These are phyloP conservation scores for Nomada ruficornis DNA, from an alignment of 2,888 invertebrate species.

Conservation along the genomic window DNA sequence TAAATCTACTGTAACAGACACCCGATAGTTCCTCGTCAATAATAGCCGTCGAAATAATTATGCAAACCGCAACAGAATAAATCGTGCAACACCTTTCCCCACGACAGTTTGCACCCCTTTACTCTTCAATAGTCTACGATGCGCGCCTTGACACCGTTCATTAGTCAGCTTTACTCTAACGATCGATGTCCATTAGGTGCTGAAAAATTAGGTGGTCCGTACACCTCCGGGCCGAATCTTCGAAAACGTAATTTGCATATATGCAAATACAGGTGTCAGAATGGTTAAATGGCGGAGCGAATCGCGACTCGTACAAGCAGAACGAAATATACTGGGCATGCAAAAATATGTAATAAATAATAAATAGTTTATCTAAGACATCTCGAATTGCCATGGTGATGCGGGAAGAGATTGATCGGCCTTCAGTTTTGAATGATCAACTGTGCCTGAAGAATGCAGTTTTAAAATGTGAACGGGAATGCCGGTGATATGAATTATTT, in stretches of 20 bases:
- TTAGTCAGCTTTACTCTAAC: slow-evolving; percentile 68
- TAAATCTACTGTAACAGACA: background rate
- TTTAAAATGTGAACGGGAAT: slow-evolving; percentile 25
- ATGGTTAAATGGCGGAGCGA: slow-evolving; percentile 36
- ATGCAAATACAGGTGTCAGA: slow-evolving; percentile 42
- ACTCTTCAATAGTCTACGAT: background rate
- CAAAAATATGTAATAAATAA: slow-evolving; percentile 9
- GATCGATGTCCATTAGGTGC: slow-evolving; percentile 77
- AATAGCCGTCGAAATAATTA: slow-evolving; percentile 12
- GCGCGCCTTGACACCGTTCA: slow-evolving; percentile 30
- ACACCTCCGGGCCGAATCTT: slow-evolving; percentile 32
- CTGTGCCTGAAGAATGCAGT: slow-evolving; percentile 31
- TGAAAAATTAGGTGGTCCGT: slow-evolving; percentile 41
- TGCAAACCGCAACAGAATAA: background rate
- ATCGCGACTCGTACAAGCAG: slow-evolving; percentile 28
- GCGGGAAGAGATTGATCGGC: slow-evolving; percentile 44
- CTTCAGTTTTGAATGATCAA: background rate
- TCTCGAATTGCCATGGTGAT: slow-evolving; percentile 12
- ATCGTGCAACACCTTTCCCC: too few species aligned
- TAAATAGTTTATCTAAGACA: slow-evolving; percentile 23
- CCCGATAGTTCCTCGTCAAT: background rate
- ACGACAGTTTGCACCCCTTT: background rate
- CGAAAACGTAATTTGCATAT: slow-evolving; percentile 53
- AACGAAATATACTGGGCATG: background rate
- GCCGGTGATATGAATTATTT: slow-evolving; percentile 30